Evolutionary conservation across 1,140 invertebrate species (phyloP).

Genomic region (Pollicipes pollicipes): DNA sequence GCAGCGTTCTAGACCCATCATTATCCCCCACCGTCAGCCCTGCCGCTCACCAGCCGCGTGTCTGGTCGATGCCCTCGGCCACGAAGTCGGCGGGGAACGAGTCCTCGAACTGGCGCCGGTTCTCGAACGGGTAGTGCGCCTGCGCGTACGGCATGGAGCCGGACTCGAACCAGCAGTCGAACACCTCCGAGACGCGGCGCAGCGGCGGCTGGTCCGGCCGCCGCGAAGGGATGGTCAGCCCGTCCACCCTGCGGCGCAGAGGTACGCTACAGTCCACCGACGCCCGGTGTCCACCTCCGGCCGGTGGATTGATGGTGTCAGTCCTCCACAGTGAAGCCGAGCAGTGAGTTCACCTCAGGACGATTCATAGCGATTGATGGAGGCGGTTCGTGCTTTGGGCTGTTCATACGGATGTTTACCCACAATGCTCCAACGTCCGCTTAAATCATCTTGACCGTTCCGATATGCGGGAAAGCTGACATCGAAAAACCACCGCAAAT

Average conservation of each 20-base stretch:
- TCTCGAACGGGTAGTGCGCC: slow-evolving; percentile 90
- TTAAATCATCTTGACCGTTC: no score
- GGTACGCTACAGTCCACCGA: no score
- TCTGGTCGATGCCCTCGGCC: slow-evolving; percentile 98
- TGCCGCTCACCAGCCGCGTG: slow-evolving; percentile 60
- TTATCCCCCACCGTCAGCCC: neutral
- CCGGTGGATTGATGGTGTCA: no score
- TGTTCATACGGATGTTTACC: no score
- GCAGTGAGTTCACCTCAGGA: no score
- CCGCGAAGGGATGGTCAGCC: slow-evolving; percentile 80
- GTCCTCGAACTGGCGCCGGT: slow-evolving; percentile 74
- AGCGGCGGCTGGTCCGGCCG: slow-evolving; percentile 63
- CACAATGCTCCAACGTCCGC: no score
- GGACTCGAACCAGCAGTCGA: slow-evolving; percentile 99
- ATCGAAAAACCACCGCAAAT: no score
- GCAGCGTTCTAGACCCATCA: neutral
- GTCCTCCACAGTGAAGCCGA: no score
- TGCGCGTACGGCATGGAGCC: slow-evolving; percentile 99
- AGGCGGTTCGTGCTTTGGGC: no score
- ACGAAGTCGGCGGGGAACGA: slow-evolving; percentile 99
- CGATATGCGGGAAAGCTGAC: no score
- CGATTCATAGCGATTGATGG: no score
- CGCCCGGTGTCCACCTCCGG: no score
- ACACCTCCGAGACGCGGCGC: slow-evolving; percentile 77
- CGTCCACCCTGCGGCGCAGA: slow-evolving; percentile 47